Evolutionary conservation across 2,113 vertebrate species (phyloP).

Genomic region (Tamias sibiricus): DNA sequence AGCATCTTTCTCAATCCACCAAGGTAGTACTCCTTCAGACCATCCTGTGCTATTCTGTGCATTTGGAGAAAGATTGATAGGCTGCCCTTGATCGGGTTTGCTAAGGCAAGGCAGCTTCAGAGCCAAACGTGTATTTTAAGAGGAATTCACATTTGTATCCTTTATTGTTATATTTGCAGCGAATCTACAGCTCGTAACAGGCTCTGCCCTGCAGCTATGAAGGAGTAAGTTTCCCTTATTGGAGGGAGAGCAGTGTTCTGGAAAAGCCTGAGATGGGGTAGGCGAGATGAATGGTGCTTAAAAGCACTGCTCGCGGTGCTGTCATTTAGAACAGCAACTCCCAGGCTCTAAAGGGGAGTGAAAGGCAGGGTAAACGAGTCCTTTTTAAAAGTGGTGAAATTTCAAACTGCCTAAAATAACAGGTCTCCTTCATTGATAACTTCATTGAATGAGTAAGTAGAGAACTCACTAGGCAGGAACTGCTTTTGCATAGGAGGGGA

Average conservation of each 20-base stretch:
- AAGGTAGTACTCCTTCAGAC: conserved; percentile 60
- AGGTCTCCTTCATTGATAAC: conserved; percentile 84
- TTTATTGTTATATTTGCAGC: conserved; percentile 89
- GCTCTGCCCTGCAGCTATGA: conserved; percentile 89
- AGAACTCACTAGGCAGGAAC: conserved; percentile 59
- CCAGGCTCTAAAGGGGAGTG: conserved; percentile 85
- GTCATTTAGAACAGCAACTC: conserved; percentile 87
- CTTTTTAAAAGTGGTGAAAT: conserved; percentile 85
- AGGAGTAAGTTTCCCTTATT: conserved; percentile 86
- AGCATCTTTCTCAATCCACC: conserved; percentile 50
- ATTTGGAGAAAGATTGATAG: conserved; percentile 81
- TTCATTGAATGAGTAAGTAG: conserved; percentile 82
- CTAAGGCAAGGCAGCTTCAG: conserved; percentile 84
- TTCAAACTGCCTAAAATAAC: conserved; percentile 86
- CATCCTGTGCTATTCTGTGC: conserved; percentile 66
- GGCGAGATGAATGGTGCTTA: conserved; percentile 88
- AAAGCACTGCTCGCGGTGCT: conserved; percentile 87
- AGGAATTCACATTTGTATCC: conserved; percentile 88
- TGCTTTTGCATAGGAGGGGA: conserved; percentile 61
- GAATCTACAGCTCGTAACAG: conserved; percentile 85
- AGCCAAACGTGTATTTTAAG: conserved; percentile 84
- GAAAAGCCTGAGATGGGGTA: conserved; percentile 84
- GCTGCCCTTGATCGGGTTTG: conserved; percentile 85
- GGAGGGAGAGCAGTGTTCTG: conserved; percentile 83
- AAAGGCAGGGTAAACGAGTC: conserved; percentile 86